phyloP scores from a whole-genome alignment of 2,888 invertebrate genomes.

The Hoplodrina blanda region DNA sequence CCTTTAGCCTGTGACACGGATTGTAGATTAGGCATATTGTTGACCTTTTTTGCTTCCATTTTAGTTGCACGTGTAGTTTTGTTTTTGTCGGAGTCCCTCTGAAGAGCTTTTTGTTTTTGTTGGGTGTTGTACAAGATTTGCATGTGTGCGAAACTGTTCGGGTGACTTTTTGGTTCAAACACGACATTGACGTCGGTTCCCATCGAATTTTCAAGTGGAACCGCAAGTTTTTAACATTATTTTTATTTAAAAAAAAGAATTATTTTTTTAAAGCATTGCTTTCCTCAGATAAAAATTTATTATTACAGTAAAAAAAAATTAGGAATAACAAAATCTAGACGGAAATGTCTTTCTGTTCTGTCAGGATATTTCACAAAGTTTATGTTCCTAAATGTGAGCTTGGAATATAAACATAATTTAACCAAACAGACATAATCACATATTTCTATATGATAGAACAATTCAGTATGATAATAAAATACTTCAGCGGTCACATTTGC shows the following conservation, averaged over 20 bases:
- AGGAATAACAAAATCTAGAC: conserved; percentile 2
- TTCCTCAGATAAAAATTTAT: not conserved
- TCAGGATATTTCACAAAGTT: conserved; percentile 43
- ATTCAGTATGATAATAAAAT: conserved; percentile 56
- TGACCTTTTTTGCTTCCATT: conserved; percentile 88
- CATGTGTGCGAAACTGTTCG: conserved; percentile 79
- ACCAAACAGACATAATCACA: conserved; percentile 50
- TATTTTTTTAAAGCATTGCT: not conserved
- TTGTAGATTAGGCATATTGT: conserved; percentile 91
- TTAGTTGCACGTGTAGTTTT: conserved; percentile 85
- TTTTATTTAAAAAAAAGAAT: conserved; percentile 1
- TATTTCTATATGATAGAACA: conserved; percentile 55
- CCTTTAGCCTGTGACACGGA: conserved; percentile 90
- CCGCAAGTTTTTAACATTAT: conserved; percentile 30
- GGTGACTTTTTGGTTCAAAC: conserved; percentile 57
- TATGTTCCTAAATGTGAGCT: conserved; percentile 53
- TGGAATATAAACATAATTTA: conserved; percentile 52
- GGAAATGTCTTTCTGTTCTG: conserved; percentile 33
- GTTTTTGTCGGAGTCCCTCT: conserved; percentile 77
- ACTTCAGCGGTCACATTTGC: conserved; percentile 62
- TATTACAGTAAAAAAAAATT: not conserved
- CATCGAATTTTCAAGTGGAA: conserved; percentile 67
- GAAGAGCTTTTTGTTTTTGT: conserved; percentile 84
- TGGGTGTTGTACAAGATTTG: conserved; percentile 79
- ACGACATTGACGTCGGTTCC: conserved; percentile 74